Conservation (phyloP, 1,140 invertebrate species). For the Venturia canescens region DNA sequence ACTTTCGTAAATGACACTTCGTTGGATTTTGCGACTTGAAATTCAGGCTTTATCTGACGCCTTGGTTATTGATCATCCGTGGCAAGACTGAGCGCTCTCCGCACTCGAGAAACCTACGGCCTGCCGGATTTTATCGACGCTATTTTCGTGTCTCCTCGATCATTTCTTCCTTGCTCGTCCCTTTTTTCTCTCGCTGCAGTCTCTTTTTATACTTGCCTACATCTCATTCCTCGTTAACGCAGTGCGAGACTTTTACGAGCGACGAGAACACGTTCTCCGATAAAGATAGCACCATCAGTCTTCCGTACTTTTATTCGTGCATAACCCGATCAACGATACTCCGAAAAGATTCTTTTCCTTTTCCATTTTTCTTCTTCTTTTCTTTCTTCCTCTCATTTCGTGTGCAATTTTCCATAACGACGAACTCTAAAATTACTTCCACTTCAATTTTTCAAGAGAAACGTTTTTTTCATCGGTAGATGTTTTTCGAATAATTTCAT, state of each 20-base stretch:
- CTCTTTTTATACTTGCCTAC: neutral
- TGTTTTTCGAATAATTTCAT: no score
- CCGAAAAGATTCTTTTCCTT: neutral
- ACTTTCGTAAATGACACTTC: no score
- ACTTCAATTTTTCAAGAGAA: neutral
- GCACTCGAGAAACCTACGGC: slow-evolving; percentile 43
- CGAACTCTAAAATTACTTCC: neutral
- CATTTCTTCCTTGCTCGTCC: slow-evolving; percentile 2
- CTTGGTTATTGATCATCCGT: neutral
- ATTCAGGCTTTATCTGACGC: no score
- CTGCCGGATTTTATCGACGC: neutral
- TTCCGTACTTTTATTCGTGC: slow-evolving; percentile 1
- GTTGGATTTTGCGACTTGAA: no score
- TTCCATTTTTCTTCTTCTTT: neutral
- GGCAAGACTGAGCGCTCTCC: neutral
- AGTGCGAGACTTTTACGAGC: neutral
- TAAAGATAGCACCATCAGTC: slow-evolving; percentile 18
- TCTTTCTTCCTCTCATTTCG: neutral
- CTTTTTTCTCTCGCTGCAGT: slow-evolving; percentile 3
- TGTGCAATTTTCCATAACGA: neutral
- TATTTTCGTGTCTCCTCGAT: neutral
- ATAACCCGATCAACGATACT: slow-evolving; percentile 25
- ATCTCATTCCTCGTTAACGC: slow-evolving; percentile 29
- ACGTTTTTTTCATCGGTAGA: neutral
- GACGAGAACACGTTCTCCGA: slow-evolving; percentile 33